Evolutionary conservation across 2,113 vertebrate species (phyloP).

Genomic region (Polypterus bichir): DNA sequence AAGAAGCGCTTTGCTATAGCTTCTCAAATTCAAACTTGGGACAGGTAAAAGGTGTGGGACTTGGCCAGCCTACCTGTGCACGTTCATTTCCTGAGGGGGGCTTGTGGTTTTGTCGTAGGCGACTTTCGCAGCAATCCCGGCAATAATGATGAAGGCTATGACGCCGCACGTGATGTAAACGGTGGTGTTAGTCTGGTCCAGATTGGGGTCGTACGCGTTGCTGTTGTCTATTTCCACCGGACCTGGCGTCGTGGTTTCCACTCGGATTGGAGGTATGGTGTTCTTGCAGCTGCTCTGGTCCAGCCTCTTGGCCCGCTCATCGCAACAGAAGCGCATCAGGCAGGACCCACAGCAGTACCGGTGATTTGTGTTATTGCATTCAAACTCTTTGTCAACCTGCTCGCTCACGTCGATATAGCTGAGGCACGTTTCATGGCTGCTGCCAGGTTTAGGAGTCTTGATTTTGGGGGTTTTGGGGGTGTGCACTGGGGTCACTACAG

Average conservation of each 20-base stretch:
- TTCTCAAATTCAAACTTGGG: no score
- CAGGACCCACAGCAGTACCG: slow-evolving; percentile 97
- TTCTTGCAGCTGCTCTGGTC: slow-evolving; percentile 87
- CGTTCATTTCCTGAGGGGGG: slow-evolving; percentile 96
- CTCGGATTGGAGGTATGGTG: slow-evolving; percentile 75
- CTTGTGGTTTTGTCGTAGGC: slow-evolving; percentile 94
- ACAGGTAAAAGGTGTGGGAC: no score
- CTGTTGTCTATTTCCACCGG: slow-evolving; percentile 52
- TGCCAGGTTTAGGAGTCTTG: slow-evolving; percentile 41
- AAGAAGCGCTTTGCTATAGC: no score
- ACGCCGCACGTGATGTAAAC: slow-evolving; percentile 95
- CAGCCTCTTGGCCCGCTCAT: slow-evolving; percentile 81
- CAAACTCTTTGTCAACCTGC: slow-evolving; percentile 89
- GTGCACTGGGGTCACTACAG: slow-evolving; percentile 32
- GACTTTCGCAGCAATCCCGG: slow-evolving; percentile 89
- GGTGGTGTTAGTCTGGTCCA: slow-evolving; percentile 90
- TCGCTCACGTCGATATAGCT: slow-evolving; percentile 97
- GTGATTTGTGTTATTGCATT: slow-evolving; percentile 93
- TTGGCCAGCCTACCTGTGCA: slow-evolving; percentile 74
- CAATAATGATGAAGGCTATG: slow-evolving; percentile 86
- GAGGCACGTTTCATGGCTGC: slow-evolving; percentile 74
- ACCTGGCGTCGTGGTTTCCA: slow-evolving; percentile 59
- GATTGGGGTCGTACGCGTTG: slow-evolving; percentile 76
- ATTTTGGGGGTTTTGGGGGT: slow-evolving; percentile 36
- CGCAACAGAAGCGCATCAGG: slow-evolving; percentile 95